Evolutionary conservation across 2,797 vertebrate species (phyloP).

Genomic region (Fundulus diaphanus): DNA sequence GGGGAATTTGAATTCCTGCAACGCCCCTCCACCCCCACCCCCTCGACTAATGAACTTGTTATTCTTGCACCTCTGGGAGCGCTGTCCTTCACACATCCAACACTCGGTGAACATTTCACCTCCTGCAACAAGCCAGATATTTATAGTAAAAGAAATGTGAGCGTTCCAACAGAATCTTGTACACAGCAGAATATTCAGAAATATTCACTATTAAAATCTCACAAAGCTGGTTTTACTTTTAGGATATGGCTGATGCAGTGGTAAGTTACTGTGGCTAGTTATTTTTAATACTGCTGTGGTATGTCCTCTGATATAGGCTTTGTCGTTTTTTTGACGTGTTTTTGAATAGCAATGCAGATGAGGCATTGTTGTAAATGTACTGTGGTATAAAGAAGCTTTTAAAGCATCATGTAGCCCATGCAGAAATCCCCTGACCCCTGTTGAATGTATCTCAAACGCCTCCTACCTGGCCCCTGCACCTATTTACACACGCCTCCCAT

Average conservation of each 20-base stretch:
- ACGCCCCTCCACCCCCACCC: constrained; percentile 75
- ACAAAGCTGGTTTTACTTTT: not conserved
- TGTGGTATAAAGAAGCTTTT: constrained; percentile 55
- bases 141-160: constrained; percentile 14
- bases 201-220: not conserved
- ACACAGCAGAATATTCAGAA: not conserved
- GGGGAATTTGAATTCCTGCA: constrained; percentile 96
- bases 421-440: constrained; percentile 62
- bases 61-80: constrained; percentile 96
- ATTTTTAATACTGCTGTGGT: not conserved
- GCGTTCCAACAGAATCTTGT: not conserved
- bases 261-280: not conserved
- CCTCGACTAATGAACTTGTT: constrained; percentile 99
- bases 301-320: not conserved
- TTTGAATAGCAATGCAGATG: constrained; percentile 53
- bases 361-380: constrained; percentile 63
- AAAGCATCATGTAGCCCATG: constrained; percentile 61
- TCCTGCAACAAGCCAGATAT: constrained; percentile 47
- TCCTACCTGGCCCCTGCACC: constrained; percentile 69
- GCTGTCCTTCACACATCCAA: constrained; percentile 90
- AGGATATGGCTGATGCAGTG: not conserved
- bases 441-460: constrained; percentile 60
- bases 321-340: constrained; percentile 46
- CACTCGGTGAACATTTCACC: constrained; percentile 63
- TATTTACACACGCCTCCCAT: constrained; percentile 80